Conservation (phyloP, 2,888 invertebrate genomes). For the Drosophila birchii region DNA sequence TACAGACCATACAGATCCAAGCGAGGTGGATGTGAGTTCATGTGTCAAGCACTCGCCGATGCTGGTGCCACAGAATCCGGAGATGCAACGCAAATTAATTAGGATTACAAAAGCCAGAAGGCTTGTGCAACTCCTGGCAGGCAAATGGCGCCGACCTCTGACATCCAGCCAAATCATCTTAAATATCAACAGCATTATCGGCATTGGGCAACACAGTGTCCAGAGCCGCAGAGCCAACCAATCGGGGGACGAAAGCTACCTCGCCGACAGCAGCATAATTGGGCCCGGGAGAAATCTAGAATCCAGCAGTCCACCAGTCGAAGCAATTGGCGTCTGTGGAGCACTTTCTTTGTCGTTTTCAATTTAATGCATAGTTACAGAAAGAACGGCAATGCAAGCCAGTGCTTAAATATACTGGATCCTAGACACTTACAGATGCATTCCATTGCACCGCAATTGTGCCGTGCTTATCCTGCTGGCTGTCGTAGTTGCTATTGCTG, state of each 20-base stretch:
- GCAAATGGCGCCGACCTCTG: conserved; percentile 55
- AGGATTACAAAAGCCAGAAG: conserved; percentile 43
- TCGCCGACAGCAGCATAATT: conserved; percentile 53
- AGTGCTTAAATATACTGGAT: conserved; percentile 24
- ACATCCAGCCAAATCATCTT: conserved; percentile 55
- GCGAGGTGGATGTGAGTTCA: conserved; percentile 21
- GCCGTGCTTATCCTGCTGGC: conserved; percentile 42
- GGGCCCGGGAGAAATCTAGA: conserved; percentile 75
- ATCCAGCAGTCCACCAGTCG: conserved; percentile 45
- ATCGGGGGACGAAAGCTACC: conserved; percentile 67
- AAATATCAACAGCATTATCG: conserved; percentile 69
- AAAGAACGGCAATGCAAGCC: conserved; percentile 49
- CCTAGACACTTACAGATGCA: conserved; percentile 61
- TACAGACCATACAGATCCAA: neutral
- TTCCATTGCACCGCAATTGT: conserved; percentile 65
- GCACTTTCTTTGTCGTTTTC: conserved; percentile 73
- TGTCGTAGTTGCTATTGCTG: conserved; percentile 12
- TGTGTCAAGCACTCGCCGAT: conserved; percentile 38
- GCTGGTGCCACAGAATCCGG: conserved; percentile 41
- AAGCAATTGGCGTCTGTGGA: conserved; percentile 49
- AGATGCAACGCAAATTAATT: conserved; percentile 57
- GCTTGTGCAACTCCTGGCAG: conserved; percentile 39
- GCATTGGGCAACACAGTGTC: conserved; percentile 51
- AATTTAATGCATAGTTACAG: conserved; percentile 76
- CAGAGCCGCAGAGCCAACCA: conserved; percentile 34